Base-by-base conservation (phyloP, 2,888 invertebrate species). In the Drosophila falleni region DNA sequence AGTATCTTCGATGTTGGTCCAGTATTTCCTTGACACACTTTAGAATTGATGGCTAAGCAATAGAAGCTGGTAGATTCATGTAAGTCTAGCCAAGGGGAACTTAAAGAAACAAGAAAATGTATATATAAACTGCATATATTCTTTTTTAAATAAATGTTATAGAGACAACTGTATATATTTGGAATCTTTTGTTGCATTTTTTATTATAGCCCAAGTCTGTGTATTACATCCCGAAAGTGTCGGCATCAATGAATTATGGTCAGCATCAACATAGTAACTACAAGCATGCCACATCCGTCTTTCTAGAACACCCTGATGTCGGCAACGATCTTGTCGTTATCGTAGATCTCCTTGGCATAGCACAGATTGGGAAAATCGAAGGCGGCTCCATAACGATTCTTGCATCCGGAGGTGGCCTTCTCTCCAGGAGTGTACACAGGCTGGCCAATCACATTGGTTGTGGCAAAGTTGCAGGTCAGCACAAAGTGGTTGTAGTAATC, bases 381-480 rank as follows among this genome's bases (percentile, higher is more conserved):
- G 37, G 79, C 85, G 9, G 79, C 78, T 1, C 82, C 82, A 61
- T 78, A 81, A 8, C 81, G 81, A 50, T 81, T 82, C 63, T 59
- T 79, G 62, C 82, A 82, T 8, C 81, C 81, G 0, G 63, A 47
- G 23, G 76, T 71, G 16, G 81, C 41, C 37, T 82, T 82, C 1
- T 81, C 81, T 13, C 82, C 82, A 8, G 84, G 70, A 0, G 74
- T 76, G 61, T 82, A 82, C 41, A 80, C 74, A 3, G 82, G 76
- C 26, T 72, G 74, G 5, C 80, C 83, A 60, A 80, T 67, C 35
- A 83, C 61, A 35, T 82, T 82, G 26, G 62, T 47, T 0, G 81
- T 78, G 61, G 82, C 83, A 55, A 82, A 82, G 69, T 82, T 82
- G 56, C 82, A 86, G 37, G 86, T 81, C 42, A 86, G 19, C 29